Evolutionary conservation across 2,797 vertebrate species (phyloP).

Genomic region (Selene dorsalis): DNA sequence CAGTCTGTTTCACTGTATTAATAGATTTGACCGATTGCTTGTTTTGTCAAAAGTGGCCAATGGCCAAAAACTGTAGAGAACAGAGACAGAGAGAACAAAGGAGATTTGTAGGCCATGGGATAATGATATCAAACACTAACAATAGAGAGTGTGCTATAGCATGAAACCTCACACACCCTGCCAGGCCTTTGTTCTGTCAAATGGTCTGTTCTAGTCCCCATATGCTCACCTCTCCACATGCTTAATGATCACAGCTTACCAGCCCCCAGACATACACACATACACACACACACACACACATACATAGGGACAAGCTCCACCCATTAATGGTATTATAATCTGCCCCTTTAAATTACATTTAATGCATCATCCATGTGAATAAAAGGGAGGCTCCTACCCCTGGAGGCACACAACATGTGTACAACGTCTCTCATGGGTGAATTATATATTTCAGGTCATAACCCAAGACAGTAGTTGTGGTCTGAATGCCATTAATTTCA

Average conservation of each 20-base stretch:
- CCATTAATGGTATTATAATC: conserved; percentile 73
- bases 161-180: conserved; percentile 62
- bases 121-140: conserved; percentile 73
- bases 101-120: conserved; percentile 48
- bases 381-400: conserved; percentile 44
- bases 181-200: conserved; percentile 74
- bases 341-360: conserved; percentile 71
- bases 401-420: neutral
- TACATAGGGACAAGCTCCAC: conserved; percentile 36
- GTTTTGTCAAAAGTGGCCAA: conserved; percentile 35
- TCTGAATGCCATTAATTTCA: conserved; percentile 21
- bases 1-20: conserved; percentile 1
- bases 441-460: conserved; percentile 48
- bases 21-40: conserved; percentile 51
- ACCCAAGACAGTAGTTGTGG: conserved; percentile 42
- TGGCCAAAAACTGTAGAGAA: conserved; percentile 43
- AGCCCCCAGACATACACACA: conserved; percentile 55
- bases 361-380: conserved; percentile 68
- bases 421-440: conserved; percentile 20
- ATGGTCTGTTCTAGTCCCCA: conserved; percentile 77
- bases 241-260: conserved; percentile 79
- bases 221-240: conserved; percentile 77
- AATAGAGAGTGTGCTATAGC: conserved; percentile 65
- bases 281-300: neutral
- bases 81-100: conserved; percentile 58